A percentile compares a stretch with the other conserved stretches of the same genome.
phyloP scores from a whole-genome alignment of 2,888 invertebrate species.

The Girardia tigrina region DNA sequence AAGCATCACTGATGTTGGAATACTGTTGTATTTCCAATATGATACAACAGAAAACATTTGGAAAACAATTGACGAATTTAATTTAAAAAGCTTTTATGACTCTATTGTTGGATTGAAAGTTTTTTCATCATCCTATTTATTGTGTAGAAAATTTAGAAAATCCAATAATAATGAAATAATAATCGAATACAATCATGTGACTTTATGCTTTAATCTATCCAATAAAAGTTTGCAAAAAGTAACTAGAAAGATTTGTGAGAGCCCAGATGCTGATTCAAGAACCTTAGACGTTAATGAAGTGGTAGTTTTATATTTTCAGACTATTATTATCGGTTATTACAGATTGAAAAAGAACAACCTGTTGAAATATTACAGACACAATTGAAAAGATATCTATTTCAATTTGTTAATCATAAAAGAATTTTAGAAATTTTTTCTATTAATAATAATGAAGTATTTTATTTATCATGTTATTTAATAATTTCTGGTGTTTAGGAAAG shows the following conservation, averaged over 20 bases:
- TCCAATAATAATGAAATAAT: background rate
- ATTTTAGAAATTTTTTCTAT: background rate
- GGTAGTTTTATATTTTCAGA: too few species aligned
- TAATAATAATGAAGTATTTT: background rate
- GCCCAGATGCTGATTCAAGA: background rate
- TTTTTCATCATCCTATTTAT: background rate
- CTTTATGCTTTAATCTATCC: background rate
- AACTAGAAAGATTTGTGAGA: background rate
- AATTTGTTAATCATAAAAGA: background rate
- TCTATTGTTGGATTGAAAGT: background rate
- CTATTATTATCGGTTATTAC: background rate
- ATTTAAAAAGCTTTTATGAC: background rate
- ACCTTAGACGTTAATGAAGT: background rate
- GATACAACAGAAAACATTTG: background rate
- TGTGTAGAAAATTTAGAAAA: background rate
- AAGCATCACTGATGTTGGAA: background rate
- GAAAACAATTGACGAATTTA: background rate
- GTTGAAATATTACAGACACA: background rate
- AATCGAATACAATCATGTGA: background rate
- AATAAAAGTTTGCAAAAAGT: too few species aligned
- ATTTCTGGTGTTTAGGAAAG: background rate
- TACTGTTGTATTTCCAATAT: background rate
- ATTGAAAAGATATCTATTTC: background rate
- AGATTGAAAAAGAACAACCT: background rate
- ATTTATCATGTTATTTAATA: background rate